These are phyloP conservation scores for Phacellophora camtschatica DNA, from an alignment of 30 jellyfish, hydroid and myxozoan genomes.

Conservation along the genomic window DNA sequence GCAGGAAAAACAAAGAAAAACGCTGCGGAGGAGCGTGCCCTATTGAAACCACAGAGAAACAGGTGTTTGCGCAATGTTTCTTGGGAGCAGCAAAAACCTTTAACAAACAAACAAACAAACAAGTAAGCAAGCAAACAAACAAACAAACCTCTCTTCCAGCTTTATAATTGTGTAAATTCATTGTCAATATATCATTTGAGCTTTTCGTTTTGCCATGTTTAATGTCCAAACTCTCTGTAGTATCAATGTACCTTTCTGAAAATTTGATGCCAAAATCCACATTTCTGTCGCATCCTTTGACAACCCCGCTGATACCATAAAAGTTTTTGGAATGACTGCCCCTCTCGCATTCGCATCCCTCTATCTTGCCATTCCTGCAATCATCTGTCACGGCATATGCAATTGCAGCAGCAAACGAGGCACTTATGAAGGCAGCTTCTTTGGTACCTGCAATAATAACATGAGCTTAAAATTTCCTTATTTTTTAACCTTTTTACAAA, in stretches of 20 bases:
- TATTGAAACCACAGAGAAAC: too few relatives aligned
- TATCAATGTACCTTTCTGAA: conserved; percentile 62
- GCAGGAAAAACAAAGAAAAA: too few relatives aligned
- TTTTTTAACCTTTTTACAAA: too few relatives aligned
- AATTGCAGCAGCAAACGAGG: conserved; percentile 73
- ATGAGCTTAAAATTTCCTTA: too few relatives aligned
- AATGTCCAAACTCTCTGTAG: conserved; percentile 58
- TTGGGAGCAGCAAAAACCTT: background rate
- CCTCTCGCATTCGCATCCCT: conserved; percentile 64
- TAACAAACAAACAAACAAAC: background rate
- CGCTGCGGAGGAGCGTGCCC: too few relatives aligned
- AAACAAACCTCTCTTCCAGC: conserved; percentile 73
- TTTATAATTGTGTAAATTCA: conserved; percentile 70
- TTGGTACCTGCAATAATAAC: conserved; percentile 66
- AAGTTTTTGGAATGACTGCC: conserved; percentile 10
- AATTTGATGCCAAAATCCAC: conserved; percentile 58
- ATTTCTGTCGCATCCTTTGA: conserved; percentile 68
- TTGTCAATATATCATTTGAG: conserved; percentile 34
- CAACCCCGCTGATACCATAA: conserved; percentile 15
- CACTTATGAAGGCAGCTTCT: conserved; percentile 75
- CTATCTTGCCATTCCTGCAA: conserved; percentile 65
- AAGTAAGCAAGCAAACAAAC: too few relatives aligned
- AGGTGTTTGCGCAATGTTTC: too few relatives aligned
- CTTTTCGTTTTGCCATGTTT: conserved; percentile 38
- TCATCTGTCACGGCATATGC: conserved; percentile 67